Conservation (phyloP, 1,140 invertebrate genomes). For the Bombus cullumanus region DNA sequence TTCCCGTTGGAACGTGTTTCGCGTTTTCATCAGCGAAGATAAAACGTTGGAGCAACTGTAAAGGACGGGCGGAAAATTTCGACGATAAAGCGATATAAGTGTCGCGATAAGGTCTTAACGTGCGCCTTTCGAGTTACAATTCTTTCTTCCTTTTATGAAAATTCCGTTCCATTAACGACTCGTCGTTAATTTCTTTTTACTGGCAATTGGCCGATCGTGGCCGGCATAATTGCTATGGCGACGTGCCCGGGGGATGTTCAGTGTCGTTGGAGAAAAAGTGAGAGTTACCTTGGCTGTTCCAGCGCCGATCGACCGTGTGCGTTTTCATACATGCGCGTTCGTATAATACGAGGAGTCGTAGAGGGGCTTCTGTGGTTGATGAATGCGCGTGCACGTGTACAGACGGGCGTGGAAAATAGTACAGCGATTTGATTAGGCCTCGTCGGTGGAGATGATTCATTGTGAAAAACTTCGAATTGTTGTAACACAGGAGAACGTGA, state of each 20-base stretch:
- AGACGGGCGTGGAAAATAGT: conserved; percentile 60
- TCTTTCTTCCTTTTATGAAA: conserved; percentile 20
- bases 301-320: not conserved
- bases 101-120: conserved; percentile 51
- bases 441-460: conserved; percentile 54
- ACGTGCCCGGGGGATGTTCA: conserved; percentile 37
- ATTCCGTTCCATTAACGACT: conserved; percentile 16
- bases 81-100: conserved; percentile 52
- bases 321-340: not conserved
- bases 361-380: conserved; percentile 14
- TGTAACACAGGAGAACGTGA: not conserved
- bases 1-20: not conserved
- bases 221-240: conserved; percentile 27
- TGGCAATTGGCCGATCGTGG: not conserved
- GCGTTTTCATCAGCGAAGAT: conserved; percentile 13
- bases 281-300: conserved; percentile 63
- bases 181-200: conserved; percentile 31
- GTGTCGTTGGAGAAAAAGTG: conserved; percentile 65
- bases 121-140: not conserved
- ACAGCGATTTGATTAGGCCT: conserved; percentile 55
- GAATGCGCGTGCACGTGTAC: conserved; percentile 43
- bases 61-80: conserved; percentile 63
- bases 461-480: conserved; percentile 55
- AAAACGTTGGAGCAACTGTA: conserved; percentile 2
- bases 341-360: not conserved